Percentiles rank a stretch among this genome's conserved stretches.
phyloP scores from a whole-genome alignment of 1,140 invertebrate species.

The Drosophila dunni region DNA sequence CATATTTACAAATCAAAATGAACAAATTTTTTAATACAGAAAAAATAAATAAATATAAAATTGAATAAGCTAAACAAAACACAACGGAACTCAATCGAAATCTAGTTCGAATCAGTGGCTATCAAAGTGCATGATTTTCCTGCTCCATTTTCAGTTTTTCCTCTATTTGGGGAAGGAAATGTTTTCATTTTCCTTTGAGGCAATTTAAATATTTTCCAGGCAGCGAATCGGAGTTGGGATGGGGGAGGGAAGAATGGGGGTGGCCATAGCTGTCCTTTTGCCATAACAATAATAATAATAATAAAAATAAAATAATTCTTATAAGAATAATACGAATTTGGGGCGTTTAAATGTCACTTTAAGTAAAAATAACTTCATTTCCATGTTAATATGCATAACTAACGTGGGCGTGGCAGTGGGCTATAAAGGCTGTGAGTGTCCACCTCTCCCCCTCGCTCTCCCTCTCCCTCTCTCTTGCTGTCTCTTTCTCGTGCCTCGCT shows the following conservation, averaged over 20 bases:
- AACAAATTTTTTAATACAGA: not conserved
- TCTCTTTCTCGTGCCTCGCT: not conserved
- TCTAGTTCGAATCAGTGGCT: not conserved
- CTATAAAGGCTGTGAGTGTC: not conserved
- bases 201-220: constrained; percentile 20
- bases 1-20: not conserved
- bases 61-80: no score
- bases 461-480: not conserved
- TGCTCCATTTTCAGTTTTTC: not conserved
- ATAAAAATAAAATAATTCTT: constrained; percentile 31
- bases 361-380: constrained; percentile 80
- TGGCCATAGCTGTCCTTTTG: no score
- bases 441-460: not conserved
- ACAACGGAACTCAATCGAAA: not conserved
- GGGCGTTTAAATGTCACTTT: constrained; percentile 67
- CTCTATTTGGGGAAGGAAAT: not conserved
- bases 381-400: constrained; percentile 37
- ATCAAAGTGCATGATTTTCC: not conserved
- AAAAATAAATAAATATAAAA: constrained; percentile 8
- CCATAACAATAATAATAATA: constrained; percentile 31
- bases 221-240: not conserved
- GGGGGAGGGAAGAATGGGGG: no score
- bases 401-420: constrained; percentile 20
- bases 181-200: constrained; percentile 13
- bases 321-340: constrained; percentile 51